Evolutionary conservation across 2,888 invertebrate species (phyloP), one percentile per base, ranked within the genome.

Genomic region (Drosophila nr. fundita): DNA sequence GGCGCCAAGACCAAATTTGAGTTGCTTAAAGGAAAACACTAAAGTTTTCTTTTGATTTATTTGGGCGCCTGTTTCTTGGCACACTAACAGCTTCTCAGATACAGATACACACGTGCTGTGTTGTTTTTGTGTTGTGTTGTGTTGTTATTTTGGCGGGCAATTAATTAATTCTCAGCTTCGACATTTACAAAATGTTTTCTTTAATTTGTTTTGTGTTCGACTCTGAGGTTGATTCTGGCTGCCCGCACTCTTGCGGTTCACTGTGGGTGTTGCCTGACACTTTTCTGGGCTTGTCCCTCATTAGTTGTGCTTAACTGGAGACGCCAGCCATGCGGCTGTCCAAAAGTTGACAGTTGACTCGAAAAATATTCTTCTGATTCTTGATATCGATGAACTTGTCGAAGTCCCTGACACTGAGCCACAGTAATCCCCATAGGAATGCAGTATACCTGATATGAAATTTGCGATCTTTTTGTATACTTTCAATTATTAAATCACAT

Each of bases 141-240:
- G 49, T 58, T 69, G 29, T 54, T 65, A 21, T 68, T 82, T 67
- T 70, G 52, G 71, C 64, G 36, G 69, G 71, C 87, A 76, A 87
- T 88, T 90, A 90, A 87, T 87, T 90, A 78, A 75, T 83, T 82
- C 78, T 66, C 62, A 53, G 60, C 48, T 83, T 83, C 79, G 87
- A 90, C 90, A 83, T 88, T 90, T 88, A 87, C 87, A 87, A 90
- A 87, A 87, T 90, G 89, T 90, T 90, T 83, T 88, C 73, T 76
- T 79, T 90, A 90, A 90, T 90, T 90, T 90, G 78, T 86, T 83
- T 75, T 52, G 58, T 67, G 59, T 40, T 61, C 48, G 48, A 40
- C 40, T 57, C 18, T 45, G 52, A 34, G 58, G 53, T 38, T 57
- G 53, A 32, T 67, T 52, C 30, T 49, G 57, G 11, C 38, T 38